These are phyloP conservation scores for Euclidia mi DNA, from an alignment of 2,888 invertebrate species.

Conservation along the genomic window DNA sequence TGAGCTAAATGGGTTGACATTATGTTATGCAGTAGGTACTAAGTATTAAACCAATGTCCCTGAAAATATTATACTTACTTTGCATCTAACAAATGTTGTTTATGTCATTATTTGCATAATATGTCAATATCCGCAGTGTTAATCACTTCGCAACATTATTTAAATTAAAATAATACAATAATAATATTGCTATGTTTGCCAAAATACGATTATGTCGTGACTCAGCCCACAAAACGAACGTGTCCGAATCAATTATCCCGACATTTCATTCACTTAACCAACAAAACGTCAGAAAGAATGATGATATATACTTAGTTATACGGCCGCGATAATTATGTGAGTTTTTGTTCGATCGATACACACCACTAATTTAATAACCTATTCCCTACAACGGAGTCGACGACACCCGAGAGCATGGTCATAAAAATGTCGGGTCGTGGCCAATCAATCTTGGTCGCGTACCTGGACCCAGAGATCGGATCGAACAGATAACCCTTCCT, in stretches of 20 bases:
- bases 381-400: conserved; percentile 78
- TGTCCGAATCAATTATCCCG: conserved; percentile 53
- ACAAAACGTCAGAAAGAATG: conserved; percentile 63
- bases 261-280: conserved; percentile 65
- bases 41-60: too few species aligned
- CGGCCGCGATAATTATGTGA: conserved; percentile 69
- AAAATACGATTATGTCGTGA: conserved; percentile 28
- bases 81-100: too few species aligned
- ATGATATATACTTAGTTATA: conserved; percentile 60
- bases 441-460: conserved; percentile 87
- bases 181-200: conserved; percentile 38
- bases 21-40: too few species aligned
- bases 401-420: conserved; percentile 83
- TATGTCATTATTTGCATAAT: too few species aligned
- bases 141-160: background rate
- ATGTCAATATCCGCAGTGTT: background rate
- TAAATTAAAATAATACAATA: conserved; percentile 23
- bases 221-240: conserved; percentile 28
- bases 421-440: conserved; percentile 85
- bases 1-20: too few species aligned
- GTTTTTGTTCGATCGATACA: conserved; percentile 73
- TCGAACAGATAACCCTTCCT: conserved; percentile 87
- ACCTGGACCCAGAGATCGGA: conserved; percentile 85
- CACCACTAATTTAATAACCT: conserved; percentile 86
- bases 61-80: too few species aligned